These are phyloP conservation scores for Thinocorus orbignyianus DNA, from an alignment of 2,113 vertebrate genomes.

Conservation along the genomic window DNA sequence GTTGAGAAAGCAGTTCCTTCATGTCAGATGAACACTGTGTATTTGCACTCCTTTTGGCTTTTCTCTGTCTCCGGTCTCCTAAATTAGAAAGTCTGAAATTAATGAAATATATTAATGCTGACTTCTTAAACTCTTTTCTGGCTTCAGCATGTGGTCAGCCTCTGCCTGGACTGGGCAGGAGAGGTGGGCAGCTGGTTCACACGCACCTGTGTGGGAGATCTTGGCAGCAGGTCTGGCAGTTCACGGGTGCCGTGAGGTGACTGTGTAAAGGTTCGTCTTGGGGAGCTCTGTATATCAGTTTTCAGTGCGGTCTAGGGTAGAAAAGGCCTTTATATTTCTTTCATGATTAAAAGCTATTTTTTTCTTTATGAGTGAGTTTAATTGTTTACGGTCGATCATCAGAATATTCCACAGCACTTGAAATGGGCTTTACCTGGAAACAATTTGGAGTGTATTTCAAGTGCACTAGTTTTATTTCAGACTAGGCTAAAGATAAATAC, in stretches of 20 bases:
- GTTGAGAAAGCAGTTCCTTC: background rate
- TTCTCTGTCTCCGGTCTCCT: background rate
- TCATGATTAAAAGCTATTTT: background rate
- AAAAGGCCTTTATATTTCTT: background rate
- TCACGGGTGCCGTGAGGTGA: background rate
- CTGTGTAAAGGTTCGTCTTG: background rate
- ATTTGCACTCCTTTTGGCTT: background rate
- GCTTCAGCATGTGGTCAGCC: background rate
- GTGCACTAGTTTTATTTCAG: background rate
- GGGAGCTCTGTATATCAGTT: background rate
- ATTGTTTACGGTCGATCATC: background rate
- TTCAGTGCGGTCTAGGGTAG: background rate
- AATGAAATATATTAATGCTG: background rate
- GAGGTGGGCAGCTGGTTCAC: background rate
- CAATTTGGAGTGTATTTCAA: background rate
- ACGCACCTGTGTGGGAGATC: no score
- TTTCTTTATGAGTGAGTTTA: background rate
- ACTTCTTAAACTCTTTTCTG: background rate
- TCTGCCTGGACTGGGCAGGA: background rate
- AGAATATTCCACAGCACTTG: background rate
- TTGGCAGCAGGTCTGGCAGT: background rate
- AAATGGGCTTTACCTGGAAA: background rate
- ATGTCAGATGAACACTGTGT: background rate
- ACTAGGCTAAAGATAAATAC: background rate
- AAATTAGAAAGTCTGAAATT: background rate